Conservation (phyloP, 2,113 vertebrate species). For the Neotragus pygmaeus region DNA sequence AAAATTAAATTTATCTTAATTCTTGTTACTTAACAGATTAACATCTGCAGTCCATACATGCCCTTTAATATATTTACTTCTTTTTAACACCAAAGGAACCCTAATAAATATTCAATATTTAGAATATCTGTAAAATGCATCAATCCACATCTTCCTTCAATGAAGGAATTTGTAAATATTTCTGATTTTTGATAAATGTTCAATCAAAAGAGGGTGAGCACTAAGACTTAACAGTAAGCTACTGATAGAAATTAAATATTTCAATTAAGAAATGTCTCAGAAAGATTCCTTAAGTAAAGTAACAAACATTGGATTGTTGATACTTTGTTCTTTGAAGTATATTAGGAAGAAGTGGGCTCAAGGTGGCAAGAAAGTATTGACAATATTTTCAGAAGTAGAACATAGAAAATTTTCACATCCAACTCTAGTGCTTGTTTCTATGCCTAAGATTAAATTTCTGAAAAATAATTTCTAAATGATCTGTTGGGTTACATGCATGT, state of each 20-base stretch:
- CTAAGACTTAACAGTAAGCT: not conserved
- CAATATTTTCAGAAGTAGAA: not conserved
- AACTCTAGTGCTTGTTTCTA: not conserved
- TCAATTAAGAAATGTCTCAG: not conserved
- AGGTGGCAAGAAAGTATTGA: not conserved
- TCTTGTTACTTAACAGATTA: not conserved
- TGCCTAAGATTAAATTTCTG: not conserved
- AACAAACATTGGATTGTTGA: not conserved
- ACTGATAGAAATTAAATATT: not conserved
- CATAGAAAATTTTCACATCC: not conserved
- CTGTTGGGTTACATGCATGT: not conserved
- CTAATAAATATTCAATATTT: not conserved
- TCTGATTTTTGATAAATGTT: not conserved
- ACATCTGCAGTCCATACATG: not conserved
- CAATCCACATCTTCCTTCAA: not conserved
- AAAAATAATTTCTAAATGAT: not conserved
- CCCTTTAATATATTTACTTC: not conserved
- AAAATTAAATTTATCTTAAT: not conserved
- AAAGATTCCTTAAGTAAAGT: not conserved
- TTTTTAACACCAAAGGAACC: not conserved
- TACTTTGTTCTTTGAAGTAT: not conserved
- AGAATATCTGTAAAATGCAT: not conserved
- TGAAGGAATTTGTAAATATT: not conserved
- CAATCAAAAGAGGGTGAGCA: not conserved
- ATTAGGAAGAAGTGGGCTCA: not conserved